Conservation (phyloP, 2,113 vertebrate species). For the Charina bottae region DNA sequence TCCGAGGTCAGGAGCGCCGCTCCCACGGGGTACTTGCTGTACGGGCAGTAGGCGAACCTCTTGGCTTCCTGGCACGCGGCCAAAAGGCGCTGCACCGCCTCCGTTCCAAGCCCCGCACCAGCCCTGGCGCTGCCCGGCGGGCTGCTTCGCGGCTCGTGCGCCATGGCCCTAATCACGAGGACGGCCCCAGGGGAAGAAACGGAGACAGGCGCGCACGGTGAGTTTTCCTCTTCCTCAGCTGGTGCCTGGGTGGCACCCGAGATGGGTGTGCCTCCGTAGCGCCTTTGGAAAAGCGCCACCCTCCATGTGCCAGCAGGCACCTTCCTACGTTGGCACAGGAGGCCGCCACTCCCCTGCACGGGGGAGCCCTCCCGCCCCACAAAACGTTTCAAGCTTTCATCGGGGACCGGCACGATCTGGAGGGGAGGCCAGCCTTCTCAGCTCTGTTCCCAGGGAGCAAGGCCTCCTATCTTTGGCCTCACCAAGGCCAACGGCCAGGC, state of each 20-base stretch:
- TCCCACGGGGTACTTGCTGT: constrained; percentile 89
- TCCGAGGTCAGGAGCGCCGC: constrained; percentile 83
- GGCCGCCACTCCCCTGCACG: not conserved
- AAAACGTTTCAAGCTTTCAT: not conserved
- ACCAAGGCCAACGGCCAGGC: not conserved
- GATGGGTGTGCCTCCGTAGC: not conserved
- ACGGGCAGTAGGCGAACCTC: constrained; percentile 86
- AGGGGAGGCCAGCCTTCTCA: too few relatives aligned
- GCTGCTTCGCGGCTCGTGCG: not conserved
- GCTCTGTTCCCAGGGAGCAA: not conserved
- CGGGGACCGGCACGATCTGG: not conserved
- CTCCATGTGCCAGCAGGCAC: not conserved
- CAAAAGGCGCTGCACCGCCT: constrained; percentile 76
- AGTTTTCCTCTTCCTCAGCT: not conserved
- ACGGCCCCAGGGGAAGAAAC: not conserved
- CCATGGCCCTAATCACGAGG: not conserved
- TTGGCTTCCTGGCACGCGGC: constrained; percentile 80
- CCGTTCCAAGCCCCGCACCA: not conserved
- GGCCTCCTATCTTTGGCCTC: not conserved
- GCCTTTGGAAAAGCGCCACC: too few relatives aligned
- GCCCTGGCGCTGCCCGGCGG: rapidly evolving
- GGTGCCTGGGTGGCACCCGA: rapidly evolving
- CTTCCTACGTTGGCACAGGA: not conserved
- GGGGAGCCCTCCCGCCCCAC: too few relatives aligned
- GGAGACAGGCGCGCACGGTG: rapidly evolving